phyloP scores from a whole-genome alignment of 2,113 vertebrate genomes.

The Mus spicilegus region DNA sequence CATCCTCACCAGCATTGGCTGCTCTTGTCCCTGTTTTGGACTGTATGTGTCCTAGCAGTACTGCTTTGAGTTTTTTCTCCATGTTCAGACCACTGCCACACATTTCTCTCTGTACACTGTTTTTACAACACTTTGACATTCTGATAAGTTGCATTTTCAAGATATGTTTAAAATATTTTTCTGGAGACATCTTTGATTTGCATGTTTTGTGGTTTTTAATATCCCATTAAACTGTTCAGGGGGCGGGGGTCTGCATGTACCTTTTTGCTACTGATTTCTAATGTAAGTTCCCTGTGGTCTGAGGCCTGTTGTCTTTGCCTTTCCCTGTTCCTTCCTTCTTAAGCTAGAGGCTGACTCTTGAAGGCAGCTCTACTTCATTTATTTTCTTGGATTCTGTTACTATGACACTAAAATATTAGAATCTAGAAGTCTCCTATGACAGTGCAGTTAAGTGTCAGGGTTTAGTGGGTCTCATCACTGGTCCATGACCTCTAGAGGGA shows the following conservation, averaged over 20 bases:
- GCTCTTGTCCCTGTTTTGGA: neutral
- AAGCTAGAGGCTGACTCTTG: neutral
- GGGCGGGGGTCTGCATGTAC: neutral
- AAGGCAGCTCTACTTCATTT: neutral
- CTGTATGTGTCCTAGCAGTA: neutral
- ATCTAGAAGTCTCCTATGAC: neutral
- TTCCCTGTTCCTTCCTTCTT: neutral
- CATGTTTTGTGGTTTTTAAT: neutral
- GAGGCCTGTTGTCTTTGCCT: neutral
- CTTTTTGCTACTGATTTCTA: neutral
- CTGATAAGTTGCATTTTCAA: neutral
- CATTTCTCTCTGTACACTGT: neutral
- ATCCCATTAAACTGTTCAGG: neutral
- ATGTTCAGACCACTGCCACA: neutral
- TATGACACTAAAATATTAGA: neutral
- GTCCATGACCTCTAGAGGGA: neutral
- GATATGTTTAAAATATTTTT: neutral
- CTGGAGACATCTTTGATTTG: neutral
- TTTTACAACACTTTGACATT: neutral
- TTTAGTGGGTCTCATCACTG: neutral
- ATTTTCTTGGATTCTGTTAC: neutral
- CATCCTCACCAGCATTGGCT: neutral
- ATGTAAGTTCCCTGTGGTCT: neutral
- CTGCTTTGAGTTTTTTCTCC: neutral
- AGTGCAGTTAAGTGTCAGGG: neutral